phyloP scores from a whole-genome alignment of 1,140 invertebrate genomes.

The Lamellibrachia luymesi region DNA sequence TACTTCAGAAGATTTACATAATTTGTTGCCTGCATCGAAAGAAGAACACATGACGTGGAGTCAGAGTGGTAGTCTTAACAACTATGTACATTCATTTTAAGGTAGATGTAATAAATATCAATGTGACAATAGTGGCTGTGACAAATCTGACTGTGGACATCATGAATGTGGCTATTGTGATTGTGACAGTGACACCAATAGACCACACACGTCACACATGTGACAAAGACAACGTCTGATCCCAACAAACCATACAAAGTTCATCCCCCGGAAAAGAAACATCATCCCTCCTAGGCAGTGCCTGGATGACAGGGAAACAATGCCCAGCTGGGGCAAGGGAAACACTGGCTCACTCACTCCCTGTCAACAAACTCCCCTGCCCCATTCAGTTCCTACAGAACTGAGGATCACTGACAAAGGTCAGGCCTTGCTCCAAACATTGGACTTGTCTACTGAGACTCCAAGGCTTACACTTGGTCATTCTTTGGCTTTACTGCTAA shows the following conservation, averaged over 20 bases:
- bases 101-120: too few relatives aligned
- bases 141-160: too few relatives aligned
- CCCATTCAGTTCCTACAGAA: background rate
- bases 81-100: too few relatives aligned
- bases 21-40: too few relatives aligned
- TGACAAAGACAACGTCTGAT: background rate
- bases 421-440: background rate
- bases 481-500: too few relatives aligned
- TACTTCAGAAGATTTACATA: too few relatives aligned
- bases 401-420: background rate
- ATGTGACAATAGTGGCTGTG: background rate
- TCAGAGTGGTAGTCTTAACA: too few relatives aligned
- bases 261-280: background rate
- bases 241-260: background rate
- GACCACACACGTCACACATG: background rate
- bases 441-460: background rate
- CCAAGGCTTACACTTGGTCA: background rate
- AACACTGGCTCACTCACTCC: background rate
- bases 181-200: background rate
- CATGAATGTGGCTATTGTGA: background rate
- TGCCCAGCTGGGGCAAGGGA: background rate
- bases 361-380: background rate
- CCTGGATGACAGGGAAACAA: background rate
- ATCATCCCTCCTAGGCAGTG: background rate
- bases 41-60: too few relatives aligned